Evolutionary conservation across 2,888 invertebrate species (phyloP), one percentile per base, ranked within the genome.

Genomic region (Callimorpha dominula): DNA sequence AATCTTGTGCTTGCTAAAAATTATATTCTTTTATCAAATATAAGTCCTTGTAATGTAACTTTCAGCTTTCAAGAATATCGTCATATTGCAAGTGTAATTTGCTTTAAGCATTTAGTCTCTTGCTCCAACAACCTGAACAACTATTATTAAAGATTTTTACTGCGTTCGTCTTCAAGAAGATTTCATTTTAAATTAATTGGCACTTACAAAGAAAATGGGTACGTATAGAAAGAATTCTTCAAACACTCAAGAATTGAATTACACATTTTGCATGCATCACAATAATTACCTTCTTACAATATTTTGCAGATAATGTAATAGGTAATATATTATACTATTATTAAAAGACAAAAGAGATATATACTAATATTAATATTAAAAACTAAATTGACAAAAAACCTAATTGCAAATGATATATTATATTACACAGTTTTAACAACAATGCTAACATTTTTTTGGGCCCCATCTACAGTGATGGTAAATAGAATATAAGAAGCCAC

Each of bases 161-260:
- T 11, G 57, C 57, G 20, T 57, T 57, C 20, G 4, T 31, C 60
- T 31, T 60, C 31, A 81, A 81, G 78, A 78, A 76, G 77, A 86
- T 85, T 76, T 85, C 77, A 82, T 82, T 89, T 88, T 88, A 89
- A 91, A 92, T 92, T 89, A 82, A 91, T 90, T 92, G 20, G 31
- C 14, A 60, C 60, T 60, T 31, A 31, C 3, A 60, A 60, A 60
- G 12, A 12, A 57, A 20, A 57, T 20, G 20, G 31, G 20, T 20
- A 60, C 11, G 7, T 14, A 60, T 31, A 60, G 14, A 31, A 14
- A 31, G 31, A 7, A 60, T 14, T 60, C 31, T 31, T 5, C 14
- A 31, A 60, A 12, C 60, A 31, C 12, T 12, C 4, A 60, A 31
- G 0, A 60, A 31, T 31, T 14, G 14, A 60, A 60, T 31, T 60